Evolutionary conservation across 2,113 vertebrate species (phyloP).

Genomic region (Neolamprologus hecqui): DNA sequence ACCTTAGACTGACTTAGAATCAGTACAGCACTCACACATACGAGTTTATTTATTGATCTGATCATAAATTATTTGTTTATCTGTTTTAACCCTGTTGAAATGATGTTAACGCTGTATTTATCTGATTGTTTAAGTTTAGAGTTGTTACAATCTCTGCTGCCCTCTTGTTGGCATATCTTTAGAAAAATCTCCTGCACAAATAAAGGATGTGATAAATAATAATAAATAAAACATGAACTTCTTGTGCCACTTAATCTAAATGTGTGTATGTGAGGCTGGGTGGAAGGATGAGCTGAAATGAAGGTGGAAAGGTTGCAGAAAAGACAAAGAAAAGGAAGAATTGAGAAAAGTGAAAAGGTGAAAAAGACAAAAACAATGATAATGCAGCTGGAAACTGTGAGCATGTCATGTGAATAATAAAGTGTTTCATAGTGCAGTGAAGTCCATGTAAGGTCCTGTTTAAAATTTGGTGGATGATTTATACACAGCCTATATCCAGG

Average conservation of each 20-base stretch:
- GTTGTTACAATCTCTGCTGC: neutral
- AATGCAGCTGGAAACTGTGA: neutral
- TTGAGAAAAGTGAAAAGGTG: neutral
- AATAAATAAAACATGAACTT: accelerated
- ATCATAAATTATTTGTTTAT: neutral
- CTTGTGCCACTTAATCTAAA: neutral
- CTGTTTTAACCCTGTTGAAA: neutral
- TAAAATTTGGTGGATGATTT: neutral
- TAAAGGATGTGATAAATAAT: neutral
- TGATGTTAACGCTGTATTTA: accelerated
- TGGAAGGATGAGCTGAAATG: neutral
- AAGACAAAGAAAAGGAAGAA: neutral
- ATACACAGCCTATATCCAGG: neutral
- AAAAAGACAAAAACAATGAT: neutral
- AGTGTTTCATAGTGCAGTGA: neutral
- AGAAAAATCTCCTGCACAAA: neutral
- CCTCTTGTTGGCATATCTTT: neutral
- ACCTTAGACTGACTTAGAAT: neutral
- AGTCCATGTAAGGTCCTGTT: accelerated
- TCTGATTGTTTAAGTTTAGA: neutral
- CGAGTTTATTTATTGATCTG: neutral
- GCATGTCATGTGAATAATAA: neutral
- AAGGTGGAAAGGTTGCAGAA: neutral
- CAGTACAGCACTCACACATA: neutral
- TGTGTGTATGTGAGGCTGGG: accelerated